phyloP scores from a whole-genome alignment of 2,888 invertebrate species.

The Mythimna vitellina region DNA sequence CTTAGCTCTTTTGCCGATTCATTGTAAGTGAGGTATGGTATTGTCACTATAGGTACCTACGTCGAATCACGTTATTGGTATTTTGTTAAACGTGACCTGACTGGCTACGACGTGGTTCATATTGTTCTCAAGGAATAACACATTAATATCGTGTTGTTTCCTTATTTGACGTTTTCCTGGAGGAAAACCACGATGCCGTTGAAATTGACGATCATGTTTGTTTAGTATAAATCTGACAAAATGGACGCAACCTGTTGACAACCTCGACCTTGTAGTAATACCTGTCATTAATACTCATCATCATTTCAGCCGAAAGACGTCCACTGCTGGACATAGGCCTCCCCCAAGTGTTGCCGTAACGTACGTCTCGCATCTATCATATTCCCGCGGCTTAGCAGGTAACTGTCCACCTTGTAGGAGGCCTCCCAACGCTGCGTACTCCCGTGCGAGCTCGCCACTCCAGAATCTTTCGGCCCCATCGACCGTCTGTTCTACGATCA shows the following conservation, averaged over 20 bases:
- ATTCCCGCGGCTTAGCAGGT: no score
- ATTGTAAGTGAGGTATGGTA: background rate
- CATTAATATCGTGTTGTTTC: slow-evolving; percentile 48
- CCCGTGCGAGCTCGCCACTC: no score
- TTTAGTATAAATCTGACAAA: slow-evolving; percentile 9
- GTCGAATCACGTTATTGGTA: slow-evolving; percentile 37
- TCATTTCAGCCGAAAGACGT: no score
- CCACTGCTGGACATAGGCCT: no score
- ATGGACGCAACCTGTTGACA: slow-evolving; percentile 1
- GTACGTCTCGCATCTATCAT: no score
- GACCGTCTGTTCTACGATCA: no score
- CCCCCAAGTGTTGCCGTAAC: no score
- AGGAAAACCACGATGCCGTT: slow-evolving; percentile 42
- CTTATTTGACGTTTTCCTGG: slow-evolving; percentile 39
- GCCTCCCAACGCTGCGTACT: no score
- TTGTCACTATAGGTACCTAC: slow-evolving; percentile 9
- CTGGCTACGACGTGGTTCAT: slow-evolving; percentile 3
- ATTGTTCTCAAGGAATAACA: slow-evolving; percentile 51
- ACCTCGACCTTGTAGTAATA: background rate
- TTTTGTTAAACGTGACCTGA: slow-evolving; percentile 49
- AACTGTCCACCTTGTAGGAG: no score
- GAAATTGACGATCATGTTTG: slow-evolving; percentile 11
- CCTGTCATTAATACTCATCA: background rate
- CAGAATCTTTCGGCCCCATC: no score
- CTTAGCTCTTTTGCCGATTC: background rate